These are phyloP conservation scores for Etheostoma nigrum DNA, from an alignment of 2,797 vertebrate species.

Conservation along the genomic window DNA sequence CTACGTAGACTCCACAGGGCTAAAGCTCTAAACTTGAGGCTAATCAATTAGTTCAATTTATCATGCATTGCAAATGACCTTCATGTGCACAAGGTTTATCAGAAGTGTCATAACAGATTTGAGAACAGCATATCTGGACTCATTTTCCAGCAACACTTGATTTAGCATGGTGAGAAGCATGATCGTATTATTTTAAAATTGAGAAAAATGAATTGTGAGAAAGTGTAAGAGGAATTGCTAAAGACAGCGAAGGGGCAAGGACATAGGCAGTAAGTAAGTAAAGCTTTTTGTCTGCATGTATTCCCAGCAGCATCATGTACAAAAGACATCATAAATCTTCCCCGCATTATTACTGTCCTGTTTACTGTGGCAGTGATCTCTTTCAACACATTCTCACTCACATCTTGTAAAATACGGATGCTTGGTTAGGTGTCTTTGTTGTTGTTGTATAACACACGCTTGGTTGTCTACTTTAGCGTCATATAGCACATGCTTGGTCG, in stretches of 20 bases:
- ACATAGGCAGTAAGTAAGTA: conserved; percentile 1
- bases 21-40: conserved; percentile 1
- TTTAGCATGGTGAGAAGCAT: conserved; percentile 10
- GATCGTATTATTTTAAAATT: conserved; percentile 17
- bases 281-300: conserved; percentile 4
- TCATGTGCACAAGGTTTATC: conserved; percentile 35
- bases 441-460: too few relatives aligned
- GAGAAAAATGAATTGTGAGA: conserved; percentile 47
- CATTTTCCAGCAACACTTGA: conserved; percentile 34
- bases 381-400: neutral
- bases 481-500: too few relatives aligned
- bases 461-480: too few relatives aligned
- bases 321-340: conserved; percentile 36
- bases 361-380: conserved; percentile 28
- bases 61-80: conserved; percentile 37
- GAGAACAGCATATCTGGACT: conserved; percentile 33
- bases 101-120: conserved; percentile 55
- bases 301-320: conserved; percentile 6
- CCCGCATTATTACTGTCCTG: conserved; percentile 10
- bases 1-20: neutral
- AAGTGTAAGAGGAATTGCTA: conserved; percentile 18
- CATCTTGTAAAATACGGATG: too few relatives aligned
- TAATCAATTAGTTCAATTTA: conserved; percentile 24
- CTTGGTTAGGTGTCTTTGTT: too few relatives aligned
- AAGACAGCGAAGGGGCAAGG: conserved; percentile 21